Evolutionary conservation across 2,113 vertebrate genomes (phyloP), one percentile per base, ranked within the genome.

Genomic region (Microtus montanus): DNA sequence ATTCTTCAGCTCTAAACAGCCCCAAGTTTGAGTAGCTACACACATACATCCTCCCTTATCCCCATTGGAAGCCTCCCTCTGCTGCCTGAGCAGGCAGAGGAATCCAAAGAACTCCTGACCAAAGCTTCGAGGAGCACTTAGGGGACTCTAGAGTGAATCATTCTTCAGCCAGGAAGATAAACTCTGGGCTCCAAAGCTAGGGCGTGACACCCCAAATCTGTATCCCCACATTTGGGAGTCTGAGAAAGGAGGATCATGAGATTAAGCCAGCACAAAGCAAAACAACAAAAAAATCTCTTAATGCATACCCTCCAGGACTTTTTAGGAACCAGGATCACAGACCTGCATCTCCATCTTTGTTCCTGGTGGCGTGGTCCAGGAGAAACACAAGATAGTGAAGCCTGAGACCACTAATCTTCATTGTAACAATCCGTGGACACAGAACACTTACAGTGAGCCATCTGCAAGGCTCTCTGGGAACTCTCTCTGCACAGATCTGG

Each of bases 21-120:
- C n/a, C 35, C 68, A 94, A 95, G 90, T 94, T 96, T 28, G 78
- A 97, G 90, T 77, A 95, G 88, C 92, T 89, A 71, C 90, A 92
- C 88, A 96, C 95, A 95, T 92, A 35, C 87, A 87, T 91, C 6
- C 3, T 33, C 93, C 58, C 92, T 95, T 2, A 97, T 90, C 63
- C 84, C 52, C 94, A 84, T 44, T 24, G 17, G 80, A 90, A 89
- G 92, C 89, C 44, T 90, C 24, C 87, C 88, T 94, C 61, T 47
- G 83, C 92, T 68, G 33, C 95, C 78, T 68, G 49, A 84, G 58
- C 66, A 87, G 58, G 91, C 2, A 14, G 78, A 90, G 95, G 92
- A 82, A 90, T 95, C 92, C 85, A 49, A 96, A 83, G 52, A 35
- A 7, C 41, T 91, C 94, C 38, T 73, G 22, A 71, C 38, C 63